Base-by-base conservation (phyloP, 2,888 invertebrate species). In the Drosophila anceps region DNA sequence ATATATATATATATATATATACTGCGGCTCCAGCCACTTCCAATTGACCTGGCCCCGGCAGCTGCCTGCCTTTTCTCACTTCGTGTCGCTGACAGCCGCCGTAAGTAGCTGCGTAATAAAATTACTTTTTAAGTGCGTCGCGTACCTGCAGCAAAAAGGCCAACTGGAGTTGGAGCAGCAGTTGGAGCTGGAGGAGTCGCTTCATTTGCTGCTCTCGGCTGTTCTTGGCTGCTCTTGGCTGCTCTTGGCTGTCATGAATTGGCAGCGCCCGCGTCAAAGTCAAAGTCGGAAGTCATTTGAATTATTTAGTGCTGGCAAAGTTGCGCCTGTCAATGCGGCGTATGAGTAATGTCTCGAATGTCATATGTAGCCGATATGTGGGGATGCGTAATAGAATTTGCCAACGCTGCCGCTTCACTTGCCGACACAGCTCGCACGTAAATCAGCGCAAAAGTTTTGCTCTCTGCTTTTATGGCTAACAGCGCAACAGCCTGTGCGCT, bases 91-190 rank as follows among this genome's bases (percentile, higher is more conserved):
- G 79, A 73, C 76, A 80, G 81, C 69, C 64, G 62, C 85, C 74
- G 74, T 83, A 87, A 87, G 90, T 87, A 85, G 90, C 90, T 80
- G 76, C 79, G 85, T 87, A 87, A 87, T 87, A 90, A 87, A 87
- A 87, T 87, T 90, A 87, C 90, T 88, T 88, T 86, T 86, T 88
- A 90, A 90, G 83, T 87, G 85, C 82, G 78, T 69, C 60, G 82
- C 77, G 80, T 85, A 85, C 85, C 82, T 79, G 82, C 44, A 24
- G 44, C 20, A 8, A 24, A 31, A 20, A 24, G 37, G 24, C 18
- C n/a, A 39, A 4, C 7, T 4, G n/a, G 13, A 27, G 55, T 4
- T 5, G 43, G 2, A 20, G 20, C 1, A 0, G 20, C 12, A 20
- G 43, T 15, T 4, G 29, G 5, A n/a, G 12, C 2, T 13, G 7